These are phyloP conservation scores for Cosmorhoe ocellata DNA, from an alignment of 2,888 invertebrate genomes.

Conservation along the genomic window DNA sequence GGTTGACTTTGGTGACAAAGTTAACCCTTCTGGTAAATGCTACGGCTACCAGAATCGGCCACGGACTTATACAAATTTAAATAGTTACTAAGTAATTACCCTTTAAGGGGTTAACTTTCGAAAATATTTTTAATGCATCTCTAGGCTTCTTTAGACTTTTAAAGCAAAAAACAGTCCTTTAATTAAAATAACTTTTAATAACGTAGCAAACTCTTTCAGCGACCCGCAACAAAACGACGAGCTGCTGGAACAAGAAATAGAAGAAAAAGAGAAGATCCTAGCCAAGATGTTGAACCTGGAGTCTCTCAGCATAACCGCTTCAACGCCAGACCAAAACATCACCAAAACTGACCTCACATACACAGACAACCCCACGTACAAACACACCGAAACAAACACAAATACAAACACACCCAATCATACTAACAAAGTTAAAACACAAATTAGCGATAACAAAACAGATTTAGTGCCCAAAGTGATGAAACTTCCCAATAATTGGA, in stretches of 20 bases:
- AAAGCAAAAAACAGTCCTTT: too few relatives aligned
- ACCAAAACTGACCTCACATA: constrained; percentile 2
- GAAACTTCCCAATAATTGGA: constrained; percentile 83
- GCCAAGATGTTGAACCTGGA: constrained; percentile 86
- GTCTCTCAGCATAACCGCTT: constrained; percentile 60
- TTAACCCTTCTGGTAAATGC: too few relatives aligned
- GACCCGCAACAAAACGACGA: constrained; percentile 83
- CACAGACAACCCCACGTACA: constrained; percentile 1
- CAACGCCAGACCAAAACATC: constrained; percentile 24
- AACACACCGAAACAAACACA: constrained; percentile 15
- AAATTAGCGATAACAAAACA: constrained; percentile 21
- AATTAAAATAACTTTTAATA: too few relatives aligned
- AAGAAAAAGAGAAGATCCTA: constrained; percentile 87
- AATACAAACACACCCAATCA: constrained; percentile 16
- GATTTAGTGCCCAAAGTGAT: constrained; percentile 76
- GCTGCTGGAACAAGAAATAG: constrained; percentile 86
- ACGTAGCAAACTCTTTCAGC: constrained; percentile 43
- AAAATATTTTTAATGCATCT: too few relatives aligned
- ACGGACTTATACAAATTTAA: too few relatives aligned
- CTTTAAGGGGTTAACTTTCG: too few relatives aligned
- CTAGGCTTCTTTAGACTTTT: too few relatives aligned
- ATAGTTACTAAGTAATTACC: too few relatives aligned
- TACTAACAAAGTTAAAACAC: not conserved
- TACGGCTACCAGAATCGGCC: too few relatives aligned
- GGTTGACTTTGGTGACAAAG: too few relatives aligned